Evolutionary conservation across 2,888 invertebrate genomes (phyloP).

Genomic region (Pammene fasciana): DNA sequence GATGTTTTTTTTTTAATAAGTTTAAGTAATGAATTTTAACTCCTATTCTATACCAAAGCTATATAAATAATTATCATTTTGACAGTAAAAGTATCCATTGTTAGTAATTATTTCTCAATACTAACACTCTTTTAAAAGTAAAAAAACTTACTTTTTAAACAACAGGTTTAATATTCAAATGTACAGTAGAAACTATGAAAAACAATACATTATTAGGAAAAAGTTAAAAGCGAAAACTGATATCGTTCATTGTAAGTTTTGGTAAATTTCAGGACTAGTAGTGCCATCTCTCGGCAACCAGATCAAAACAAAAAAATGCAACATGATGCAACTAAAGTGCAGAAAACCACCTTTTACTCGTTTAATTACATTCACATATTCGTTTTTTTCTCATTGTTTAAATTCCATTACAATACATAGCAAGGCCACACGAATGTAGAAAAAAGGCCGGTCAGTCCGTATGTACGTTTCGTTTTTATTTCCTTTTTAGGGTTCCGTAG

Average conservation of each 20-base stretch:
- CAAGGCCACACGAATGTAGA: slow-evolving; percentile 30
- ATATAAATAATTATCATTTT: no score
- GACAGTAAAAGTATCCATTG: no score
- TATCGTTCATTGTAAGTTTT: neutral
- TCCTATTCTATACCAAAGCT: no score
- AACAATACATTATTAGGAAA: no score
- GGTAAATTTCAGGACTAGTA: slow-evolving; percentile 49
- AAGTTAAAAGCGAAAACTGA: neutral
- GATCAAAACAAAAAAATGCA: slow-evolving; percentile 43
- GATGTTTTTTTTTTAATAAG: no score
- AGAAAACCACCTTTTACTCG: slow-evolving; percentile 44
- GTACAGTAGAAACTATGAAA: no score
- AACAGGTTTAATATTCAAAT: no score
- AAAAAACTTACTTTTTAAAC: no score
- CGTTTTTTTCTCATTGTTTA: slow-evolving; percentile 13
- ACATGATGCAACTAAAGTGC: slow-evolving; percentile 44
- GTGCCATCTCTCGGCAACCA: slow-evolving; percentile 63
- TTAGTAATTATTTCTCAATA: no score
- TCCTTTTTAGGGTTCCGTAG: no score
- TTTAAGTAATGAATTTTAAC: no score
- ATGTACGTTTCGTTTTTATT: slow-evolving; percentile 47
- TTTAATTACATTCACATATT: slow-evolving; percentile 19
- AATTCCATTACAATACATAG: slow-evolving; percentile 21
- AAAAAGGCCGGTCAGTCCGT: slow-evolving; percentile 32
- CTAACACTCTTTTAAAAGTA: no score